These are phyloP conservation scores for Nomada lathburiana DNA, from an alignment of 2,888 invertebrate genomes.

Conservation along the genomic window DNA sequence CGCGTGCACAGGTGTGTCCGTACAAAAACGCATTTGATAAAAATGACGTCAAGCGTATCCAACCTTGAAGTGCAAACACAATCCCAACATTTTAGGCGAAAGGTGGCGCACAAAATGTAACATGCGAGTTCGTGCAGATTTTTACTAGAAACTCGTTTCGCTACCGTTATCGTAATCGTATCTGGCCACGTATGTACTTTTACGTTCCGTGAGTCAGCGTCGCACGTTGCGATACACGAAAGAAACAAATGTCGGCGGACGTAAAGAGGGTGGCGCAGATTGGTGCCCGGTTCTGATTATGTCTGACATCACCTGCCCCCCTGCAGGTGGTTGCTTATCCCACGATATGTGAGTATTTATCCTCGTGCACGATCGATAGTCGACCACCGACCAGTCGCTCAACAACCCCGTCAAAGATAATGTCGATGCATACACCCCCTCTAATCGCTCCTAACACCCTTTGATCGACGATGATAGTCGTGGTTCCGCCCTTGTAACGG, in stretches of 20 bases:
- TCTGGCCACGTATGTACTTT: conserved; percentile 14
- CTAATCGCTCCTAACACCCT: conserved; percentile 57
- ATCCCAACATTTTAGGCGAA: background rate
- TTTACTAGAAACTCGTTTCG: background rate
- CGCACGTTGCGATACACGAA: conserved; percentile 57
- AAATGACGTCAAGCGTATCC: background rate
- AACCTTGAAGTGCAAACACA: background rate
- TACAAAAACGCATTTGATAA: background rate
- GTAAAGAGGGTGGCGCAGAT: conserved; percentile 64
- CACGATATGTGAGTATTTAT: conserved; percentile 66
- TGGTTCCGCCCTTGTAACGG: conserved; percentile 14
- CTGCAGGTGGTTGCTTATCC: conserved; percentile 72
- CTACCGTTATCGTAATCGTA: background rate
- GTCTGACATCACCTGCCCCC: conserved; percentile 72
- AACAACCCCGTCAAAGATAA: conserved; percentile 57
- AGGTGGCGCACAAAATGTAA: background rate
- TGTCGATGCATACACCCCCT: conserved; percentile 48
- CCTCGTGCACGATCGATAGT: conserved; percentile 62
- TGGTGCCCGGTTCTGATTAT: conserved; percentile 71
- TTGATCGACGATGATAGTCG: conserved; percentile 33
- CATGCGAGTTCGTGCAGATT: background rate
- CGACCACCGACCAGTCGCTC: conserved; percentile 58
- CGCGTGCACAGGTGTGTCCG: background rate
- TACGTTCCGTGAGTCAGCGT: conserved; percentile 50
- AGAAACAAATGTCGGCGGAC: conserved; percentile 56